A percentile compares a stretch with the other conserved stretches of the same genome.
Conservation (phyloP, 2,888 invertebrate genomes). For the Ennomos quercinarius region DNA sequence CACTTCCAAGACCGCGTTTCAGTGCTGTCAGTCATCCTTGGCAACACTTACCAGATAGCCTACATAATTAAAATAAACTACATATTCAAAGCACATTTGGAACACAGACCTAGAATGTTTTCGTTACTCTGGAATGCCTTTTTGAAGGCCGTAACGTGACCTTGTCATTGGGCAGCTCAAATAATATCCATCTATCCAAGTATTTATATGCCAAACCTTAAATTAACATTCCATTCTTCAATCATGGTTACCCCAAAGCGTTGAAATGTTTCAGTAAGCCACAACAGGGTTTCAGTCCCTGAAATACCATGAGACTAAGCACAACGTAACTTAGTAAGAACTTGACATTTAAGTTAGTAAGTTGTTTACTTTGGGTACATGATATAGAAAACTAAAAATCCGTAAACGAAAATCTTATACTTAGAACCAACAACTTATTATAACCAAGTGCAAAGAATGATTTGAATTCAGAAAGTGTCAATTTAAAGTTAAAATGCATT, state of each 20-base stretch:
- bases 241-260: conserved; percentile 38
- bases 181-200: neutral
- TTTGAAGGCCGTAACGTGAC: conserved; percentile 2
- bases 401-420: too few relatives aligned
- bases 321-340: conserved; percentile 34
- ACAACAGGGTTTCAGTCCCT: conserved; percentile 66
- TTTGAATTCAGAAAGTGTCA: neutral
- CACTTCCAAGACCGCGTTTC: too few relatives aligned
- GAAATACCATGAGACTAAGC: conserved; percentile 59
- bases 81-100: too few relatives aligned
- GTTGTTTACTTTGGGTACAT: conserved; percentile 9
- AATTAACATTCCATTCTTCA: conserved; percentile 23
- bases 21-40: too few relatives aligned
- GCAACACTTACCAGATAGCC: too few relatives aligned
- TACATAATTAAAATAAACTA: too few relatives aligned
- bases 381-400: too few relatives aligned
- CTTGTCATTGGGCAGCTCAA: conserved; percentile 11
- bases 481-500: conserved; percentile 12
- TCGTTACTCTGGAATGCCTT: neutral
- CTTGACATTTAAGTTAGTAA: conserved; percentile 1
- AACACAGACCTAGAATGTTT: too few relatives aligned
- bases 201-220: conserved; percentile 21
- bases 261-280: conserved; percentile 37
- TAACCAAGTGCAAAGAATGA: neutral
- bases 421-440: too few relatives aligned